phyloP scores from a whole-genome alignment of 2,888 invertebrate genomes.

The Elysia crispata region DNA sequence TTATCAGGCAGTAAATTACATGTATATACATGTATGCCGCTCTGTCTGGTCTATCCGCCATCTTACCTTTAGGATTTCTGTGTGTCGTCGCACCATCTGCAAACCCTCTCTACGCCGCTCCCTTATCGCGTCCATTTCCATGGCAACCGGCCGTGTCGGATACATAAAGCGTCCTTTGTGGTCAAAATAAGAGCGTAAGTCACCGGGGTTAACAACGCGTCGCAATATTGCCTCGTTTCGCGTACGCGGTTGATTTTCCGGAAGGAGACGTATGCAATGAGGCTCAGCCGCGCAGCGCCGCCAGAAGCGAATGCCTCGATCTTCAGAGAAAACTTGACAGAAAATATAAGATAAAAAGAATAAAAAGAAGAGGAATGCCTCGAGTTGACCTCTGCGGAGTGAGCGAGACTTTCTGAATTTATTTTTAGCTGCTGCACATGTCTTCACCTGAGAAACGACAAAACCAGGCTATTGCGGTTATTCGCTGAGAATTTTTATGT shows the following conservation, averaged over 20 bases:
- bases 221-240: conserved; percentile 27
- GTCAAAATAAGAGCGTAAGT: conserved; percentile 37
- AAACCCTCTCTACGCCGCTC: background rate
- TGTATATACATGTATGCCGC: too few relatives aligned
- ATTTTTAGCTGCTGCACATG: too few relatives aligned
- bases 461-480: too few relatives aligned
- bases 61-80: conserved; percentile 24
- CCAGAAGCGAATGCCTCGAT: background rate
- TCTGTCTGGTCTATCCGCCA: too few relatives aligned
- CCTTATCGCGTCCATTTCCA: conserved; percentile 28
- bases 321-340: too few relatives aligned
- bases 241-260: conserved; percentile 37
- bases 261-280: conserved; percentile 29
- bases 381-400: too few relatives aligned
- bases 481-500: too few relatives aligned
- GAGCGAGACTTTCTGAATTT: too few relatives aligned
- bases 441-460: too few relatives aligned
- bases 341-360: too few relatives aligned
- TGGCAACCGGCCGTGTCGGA: conserved; percentile 12
- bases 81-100: background rate
- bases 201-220: conserved; percentile 12
- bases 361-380: too few relatives aligned
- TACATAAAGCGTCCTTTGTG: conserved; percentile 25
- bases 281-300: conserved; percentile 14
- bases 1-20: too few relatives aligned